Evolutionary conservation across 53 echinoderm and acorn worm species (phyloP), one percentile per base, ranked within the genome.

Genomic region (Crossaster papposus): DNA sequence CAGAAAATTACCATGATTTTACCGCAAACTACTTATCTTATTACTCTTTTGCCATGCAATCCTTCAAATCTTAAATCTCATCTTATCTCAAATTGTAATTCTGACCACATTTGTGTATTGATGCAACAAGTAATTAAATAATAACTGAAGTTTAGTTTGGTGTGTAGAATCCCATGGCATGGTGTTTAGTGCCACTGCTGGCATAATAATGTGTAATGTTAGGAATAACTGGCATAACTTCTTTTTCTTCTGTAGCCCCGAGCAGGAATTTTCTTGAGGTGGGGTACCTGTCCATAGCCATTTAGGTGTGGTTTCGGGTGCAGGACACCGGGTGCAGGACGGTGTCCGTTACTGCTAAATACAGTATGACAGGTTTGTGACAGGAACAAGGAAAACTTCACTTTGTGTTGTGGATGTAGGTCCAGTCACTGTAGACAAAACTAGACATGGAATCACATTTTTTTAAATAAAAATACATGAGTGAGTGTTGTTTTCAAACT

Each of bases 121-220:
- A 44, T 78, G 78, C 51, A 50, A n/a, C 24, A 28, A 24, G 37
- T 50, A 4, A 24, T 4, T 14, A 24, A 18, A 37, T 38, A 15
- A 15, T 13, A 78, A 44, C n/a, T n/a, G n/a, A n/a, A n/a, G n/a
- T n/a, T n/a, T n/a, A n/a, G n/a, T 78, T 36, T 24, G n/a, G 44
- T 44, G 44, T 44, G 44, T 44, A 44, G 44, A 78, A 50, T 18
- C 28, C 37, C 78, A 58, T 17, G 12, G 31, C 35, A 17, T 65
- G 68, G 37, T 83, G 64, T 33, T 29, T 3, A 73, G 51, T 65
- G 70, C 65, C 85, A 72, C 72, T 24, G 73, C 29, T 51, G 72
- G 71, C 85, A 72, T 73, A 72, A 85, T 73, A 72, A 73, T 85
- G 85, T 72, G 85, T 85, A 72, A 73, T 85, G 72, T 85, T 72